A percentile compares a stretch with the other conserved stretches of the same genome.
Evolutionary conservation across 2,888 invertebrate species (phyloP).

Genomic region (Netelia virgata): DNA sequence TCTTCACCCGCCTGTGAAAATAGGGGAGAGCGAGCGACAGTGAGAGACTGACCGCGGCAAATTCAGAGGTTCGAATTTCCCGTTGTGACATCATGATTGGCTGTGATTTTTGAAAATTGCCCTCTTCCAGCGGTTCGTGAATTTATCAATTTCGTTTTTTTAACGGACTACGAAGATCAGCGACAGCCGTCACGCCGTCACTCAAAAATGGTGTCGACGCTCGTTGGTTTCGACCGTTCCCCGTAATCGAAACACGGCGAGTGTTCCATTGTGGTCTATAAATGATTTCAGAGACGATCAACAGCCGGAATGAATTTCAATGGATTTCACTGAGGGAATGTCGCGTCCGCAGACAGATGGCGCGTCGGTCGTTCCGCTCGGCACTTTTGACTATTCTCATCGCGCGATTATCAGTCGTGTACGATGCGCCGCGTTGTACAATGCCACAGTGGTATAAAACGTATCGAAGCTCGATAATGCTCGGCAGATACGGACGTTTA

Average conservation of each 20-base stretch:
- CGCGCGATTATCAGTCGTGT: background rate
- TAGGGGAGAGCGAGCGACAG: background rate
- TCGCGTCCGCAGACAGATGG: background rate
- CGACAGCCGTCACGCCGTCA: slow-evolving; percentile 31
- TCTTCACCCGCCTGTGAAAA: background rate
- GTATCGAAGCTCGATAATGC: slow-evolving; percentile 9
- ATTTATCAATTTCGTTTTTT: slow-evolving; percentile 19
- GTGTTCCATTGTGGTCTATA: slow-evolving; percentile 42
- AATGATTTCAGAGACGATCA: background rate
- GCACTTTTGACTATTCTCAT: slow-evolving; percentile 16
- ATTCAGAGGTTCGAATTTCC: background rate
- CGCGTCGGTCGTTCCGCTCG: background rate
- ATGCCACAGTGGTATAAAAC: background rate
- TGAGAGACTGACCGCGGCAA: background rate
- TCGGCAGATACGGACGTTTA: background rate
- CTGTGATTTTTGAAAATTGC: background rate
- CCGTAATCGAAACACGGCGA: background rate
- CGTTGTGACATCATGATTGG: slow-evolving; percentile 34
- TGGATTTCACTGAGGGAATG: slow-evolving; percentile 13
- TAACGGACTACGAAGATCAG: background rate
- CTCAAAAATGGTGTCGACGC: slow-evolving; percentile 32
- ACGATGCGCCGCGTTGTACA: background rate
- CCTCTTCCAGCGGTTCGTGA: background rate
- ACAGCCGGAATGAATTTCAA: background rate
- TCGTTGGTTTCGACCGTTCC: background rate